These are phyloP conservation scores for Drosophila chauvacae DNA, from an alignment of 1,140 invertebrate genomes.

Conservation along the genomic window DNA sequence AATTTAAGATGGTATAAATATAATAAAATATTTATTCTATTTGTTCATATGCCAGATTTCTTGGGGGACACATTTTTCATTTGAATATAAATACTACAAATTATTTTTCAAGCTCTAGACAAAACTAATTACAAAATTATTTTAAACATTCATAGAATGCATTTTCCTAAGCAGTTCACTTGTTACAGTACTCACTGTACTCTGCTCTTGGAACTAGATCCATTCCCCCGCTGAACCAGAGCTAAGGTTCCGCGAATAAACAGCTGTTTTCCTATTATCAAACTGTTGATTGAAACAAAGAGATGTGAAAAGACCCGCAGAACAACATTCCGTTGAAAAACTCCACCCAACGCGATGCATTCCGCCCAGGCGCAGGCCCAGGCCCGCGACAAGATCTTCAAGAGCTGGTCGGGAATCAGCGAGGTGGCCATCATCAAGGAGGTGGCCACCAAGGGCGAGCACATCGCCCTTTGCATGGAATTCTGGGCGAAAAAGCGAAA, in stretches of 20 bases:
- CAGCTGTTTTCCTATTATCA: slow-evolving; percentile 41
- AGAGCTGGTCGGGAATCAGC: slow-evolving; percentile 75
- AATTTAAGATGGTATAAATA: background rate
- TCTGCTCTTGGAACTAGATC: slow-evolving; percentile 2
- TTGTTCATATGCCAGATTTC: background rate
- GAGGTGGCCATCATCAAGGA: slow-evolving; percentile 80
- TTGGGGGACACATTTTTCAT: background rate
- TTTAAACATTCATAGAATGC: no score
- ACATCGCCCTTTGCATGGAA: slow-evolving; percentile 76
- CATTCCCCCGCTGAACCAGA: background rate
- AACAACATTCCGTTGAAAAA: slow-evolving; percentile 36
- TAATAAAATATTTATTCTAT: background rate
- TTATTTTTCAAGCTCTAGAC: background rate
- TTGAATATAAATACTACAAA: background rate
- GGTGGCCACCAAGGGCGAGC: slow-evolving; percentile 82
- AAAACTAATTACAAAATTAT: no score
- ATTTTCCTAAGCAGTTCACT: background rate
- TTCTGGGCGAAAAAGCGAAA: slow-evolving; percentile 75
- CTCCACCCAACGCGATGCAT: slow-evolving; percentile 50
- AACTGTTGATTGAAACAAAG: slow-evolving; percentile 47
- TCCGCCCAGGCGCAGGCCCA: slow-evolving; percentile 58
- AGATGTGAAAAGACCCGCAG: slow-evolving; percentile 60
- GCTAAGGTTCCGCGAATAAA: background rate
- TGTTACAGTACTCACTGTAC: background rate
- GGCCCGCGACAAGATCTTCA: slow-evolving; percentile 75